A percentile compares a stretch with the other conserved stretches of the same genome.
Conservation (phyloP, 1,140 invertebrate species). For the Tenebrio molitor region DNA sequence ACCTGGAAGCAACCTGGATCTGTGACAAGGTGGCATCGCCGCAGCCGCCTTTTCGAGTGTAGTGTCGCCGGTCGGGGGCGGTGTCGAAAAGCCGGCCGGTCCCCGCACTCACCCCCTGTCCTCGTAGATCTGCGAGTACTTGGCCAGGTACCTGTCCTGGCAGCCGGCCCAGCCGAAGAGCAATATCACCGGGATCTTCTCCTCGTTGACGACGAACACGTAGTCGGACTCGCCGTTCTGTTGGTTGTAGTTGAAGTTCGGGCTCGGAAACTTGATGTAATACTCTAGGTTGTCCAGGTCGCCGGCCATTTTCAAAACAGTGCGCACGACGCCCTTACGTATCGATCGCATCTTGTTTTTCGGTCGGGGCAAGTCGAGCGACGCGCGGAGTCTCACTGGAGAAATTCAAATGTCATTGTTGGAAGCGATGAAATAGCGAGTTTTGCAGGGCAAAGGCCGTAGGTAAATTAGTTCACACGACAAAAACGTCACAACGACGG, state of each 20-base stretch:
- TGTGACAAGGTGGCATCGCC: slow-evolving; percentile 11
- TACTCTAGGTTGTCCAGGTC: slow-evolving; percentile 72
- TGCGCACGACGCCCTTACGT: slow-evolving; percentile 25
- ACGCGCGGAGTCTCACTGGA: no score
- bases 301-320: slow-evolving; percentile 58
- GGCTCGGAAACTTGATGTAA: slow-evolving; percentile 75
- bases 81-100: slow-evolving; percentile 27
- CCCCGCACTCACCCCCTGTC: slow-evolving; percentile 74
- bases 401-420: no score
- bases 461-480: no score
- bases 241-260: slow-evolving; percentile 63
- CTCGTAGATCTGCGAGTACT: slow-evolving; percentile 85
- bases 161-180: slow-evolving; percentile 86
- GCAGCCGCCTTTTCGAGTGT: no score
- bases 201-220: slow-evolving; percentile 72
- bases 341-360: slow-evolving; percentile 1
- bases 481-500: no score
- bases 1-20: slow-evolving; percentile 68
- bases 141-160: slow-evolving; percentile 80
- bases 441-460: no score
- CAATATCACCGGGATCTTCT: slow-evolving; percentile 78
- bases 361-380: no score
- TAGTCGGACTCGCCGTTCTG: slow-evolving; percentile 68
- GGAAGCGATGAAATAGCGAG: no score
- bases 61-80: no score